These are phyloP conservation scores for Thalassaphorura encarpata DNA, from an alignment of 1,140 invertebrate genomes.

Conservation along the genomic window DNA sequence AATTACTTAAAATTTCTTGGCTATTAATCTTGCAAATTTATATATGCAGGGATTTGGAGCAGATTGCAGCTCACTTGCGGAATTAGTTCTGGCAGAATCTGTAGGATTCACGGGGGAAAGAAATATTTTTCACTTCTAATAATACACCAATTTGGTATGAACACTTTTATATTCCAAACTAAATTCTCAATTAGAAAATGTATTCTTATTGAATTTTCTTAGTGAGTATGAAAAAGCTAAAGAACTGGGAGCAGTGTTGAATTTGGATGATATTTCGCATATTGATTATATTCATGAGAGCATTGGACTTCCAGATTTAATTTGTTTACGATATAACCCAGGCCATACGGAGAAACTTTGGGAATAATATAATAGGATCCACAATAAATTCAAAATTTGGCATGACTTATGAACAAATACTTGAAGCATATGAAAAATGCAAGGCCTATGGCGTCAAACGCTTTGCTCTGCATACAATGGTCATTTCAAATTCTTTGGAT, in stretches of 20 bases:
- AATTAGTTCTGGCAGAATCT: neutral
- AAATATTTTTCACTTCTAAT: neutral
- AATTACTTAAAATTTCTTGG: too few relatives aligned
- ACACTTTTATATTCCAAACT: neutral
- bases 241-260: neutral
- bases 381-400: conserved; percentile 1
- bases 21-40: too few relatives aligned
- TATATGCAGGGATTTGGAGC: neutral
- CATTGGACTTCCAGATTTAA: neutral
- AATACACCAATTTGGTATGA: neutral
- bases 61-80: neutral
- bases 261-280: neutral
- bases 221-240: neutral
- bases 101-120: neutral
- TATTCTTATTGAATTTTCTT: neutral
- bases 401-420: neutral
- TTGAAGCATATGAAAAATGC: neutral
- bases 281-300: neutral
- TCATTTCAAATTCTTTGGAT: conserved; percentile 4
- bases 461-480: conserved; percentile 6
- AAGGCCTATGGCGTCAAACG: neutral
- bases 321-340: neutral
- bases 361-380: neutral
- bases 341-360: too few relatives aligned
- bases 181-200: neutral